These are phyloP conservation scores for Ianthella basta DNA, from an alignment of 37 sponge, comb jelly and placozoan species.

Conservation along the genomic window DNA sequence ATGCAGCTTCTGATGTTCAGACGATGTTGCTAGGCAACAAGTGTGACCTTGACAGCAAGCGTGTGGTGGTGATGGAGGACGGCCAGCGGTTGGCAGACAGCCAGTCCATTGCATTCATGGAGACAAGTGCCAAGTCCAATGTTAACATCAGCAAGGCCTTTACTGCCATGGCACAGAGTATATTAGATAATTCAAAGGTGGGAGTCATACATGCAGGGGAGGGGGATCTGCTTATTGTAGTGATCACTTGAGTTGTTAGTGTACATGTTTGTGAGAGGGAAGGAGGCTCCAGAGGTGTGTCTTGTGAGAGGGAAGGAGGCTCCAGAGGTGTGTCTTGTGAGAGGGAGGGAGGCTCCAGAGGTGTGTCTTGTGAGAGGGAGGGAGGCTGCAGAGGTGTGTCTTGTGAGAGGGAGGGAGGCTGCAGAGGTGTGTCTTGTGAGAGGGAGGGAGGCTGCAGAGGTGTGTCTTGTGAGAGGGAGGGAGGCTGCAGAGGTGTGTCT, in stretches of 20 bases:
- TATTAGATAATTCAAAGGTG: conserved; percentile 55
- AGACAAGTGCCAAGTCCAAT: conserved; percentile 90
- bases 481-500: no score
- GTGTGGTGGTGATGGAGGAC: conserved; percentile 72
- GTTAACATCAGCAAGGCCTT: conserved; percentile 85
- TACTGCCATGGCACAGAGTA: conserved; percentile 51
- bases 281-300: neutral
- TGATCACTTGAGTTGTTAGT: neutral
- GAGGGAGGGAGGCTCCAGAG: no score
- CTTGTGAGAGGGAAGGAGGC: no score
- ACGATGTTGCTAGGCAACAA: conserved; percentile 92
- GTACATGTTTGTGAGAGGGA: neutral
- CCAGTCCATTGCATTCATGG: conserved; percentile 79
- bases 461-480: no score
- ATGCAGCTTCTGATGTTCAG: conserved; percentile 95
- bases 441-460: no score
- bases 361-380: no score
- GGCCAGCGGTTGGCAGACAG: conserved; percentile 77
- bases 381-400: no score
- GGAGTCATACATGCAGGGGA: neutral
- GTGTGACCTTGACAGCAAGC: conserved; percentile 83
- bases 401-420: no score
- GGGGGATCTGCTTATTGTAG: neutral
- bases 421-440: no score
- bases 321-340: no score